Percentiles rank a stretch among this genome's conserved stretches.
phyloP scores from a whole-genome alignment of 2,797 vertebrate species.

The Microchirus variegatus region DNA sequence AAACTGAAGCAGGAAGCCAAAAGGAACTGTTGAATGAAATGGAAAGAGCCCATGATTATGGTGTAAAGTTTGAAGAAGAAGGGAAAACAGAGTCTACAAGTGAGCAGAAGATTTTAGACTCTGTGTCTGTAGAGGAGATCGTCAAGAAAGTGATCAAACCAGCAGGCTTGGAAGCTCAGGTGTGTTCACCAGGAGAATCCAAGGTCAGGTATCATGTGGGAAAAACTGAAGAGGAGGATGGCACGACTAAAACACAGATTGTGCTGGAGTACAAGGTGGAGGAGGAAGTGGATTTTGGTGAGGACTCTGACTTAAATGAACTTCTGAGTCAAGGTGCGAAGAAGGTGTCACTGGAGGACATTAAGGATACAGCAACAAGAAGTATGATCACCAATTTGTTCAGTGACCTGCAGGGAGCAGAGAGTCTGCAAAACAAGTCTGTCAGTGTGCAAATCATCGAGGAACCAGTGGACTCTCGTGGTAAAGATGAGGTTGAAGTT shows the following conservation, averaged over 20 bases:
- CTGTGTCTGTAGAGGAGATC: constrained; percentile 87
- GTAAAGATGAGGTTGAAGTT: constrained; percentile 54
- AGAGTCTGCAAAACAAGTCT: constrained; percentile 78
- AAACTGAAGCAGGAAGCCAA: constrained; percentile 44
- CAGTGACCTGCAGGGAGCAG: constrained; percentile 79
- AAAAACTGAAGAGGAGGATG: constrained; percentile 85
- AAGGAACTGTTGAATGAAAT: constrained; percentile 40
- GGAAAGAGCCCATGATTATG: constrained; percentile 24
- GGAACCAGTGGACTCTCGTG: constrained; percentile 81
- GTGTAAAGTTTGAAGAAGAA: constrained; percentile 27
- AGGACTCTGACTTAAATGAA: constrained; percentile 75
- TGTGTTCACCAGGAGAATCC: constrained; percentile 76
- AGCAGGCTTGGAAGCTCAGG: constrained; percentile 74
- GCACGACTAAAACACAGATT: constrained; percentile 87
- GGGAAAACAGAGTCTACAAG: constrained; percentile 23
- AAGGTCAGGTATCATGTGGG: constrained; percentile 86
- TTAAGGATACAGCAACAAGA: constrained; percentile 82
- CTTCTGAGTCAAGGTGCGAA: constrained; percentile 81
- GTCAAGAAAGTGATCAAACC: constrained; percentile 89
- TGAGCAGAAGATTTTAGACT: constrained; percentile 77
- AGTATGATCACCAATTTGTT: constrained; percentile 87
- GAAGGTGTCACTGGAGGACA: constrained; percentile 82
- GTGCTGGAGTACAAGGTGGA: constrained; percentile 88
- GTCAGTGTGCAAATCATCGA: constrained; percentile 93
- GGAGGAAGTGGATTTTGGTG: constrained; percentile 84